Evolutionary conservation across 2,888 invertebrate genomes (phyloP), one percentile per base, ranked within the genome.

Genomic region (Fragum whitleyi): DNA sequence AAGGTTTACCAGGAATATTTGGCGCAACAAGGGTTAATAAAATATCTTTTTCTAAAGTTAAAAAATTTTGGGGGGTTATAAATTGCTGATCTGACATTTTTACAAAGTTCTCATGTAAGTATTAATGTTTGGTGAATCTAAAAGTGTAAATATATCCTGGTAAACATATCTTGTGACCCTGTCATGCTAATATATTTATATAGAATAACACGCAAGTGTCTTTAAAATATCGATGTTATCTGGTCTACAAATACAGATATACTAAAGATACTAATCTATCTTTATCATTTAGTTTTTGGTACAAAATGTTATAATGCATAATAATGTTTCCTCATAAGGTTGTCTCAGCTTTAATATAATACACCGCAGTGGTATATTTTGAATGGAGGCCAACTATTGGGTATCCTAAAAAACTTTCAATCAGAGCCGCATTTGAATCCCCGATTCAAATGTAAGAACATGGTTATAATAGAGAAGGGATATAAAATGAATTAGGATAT

Each of bases 331-430:
- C 65, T 32, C 65, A 21, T 16, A 47, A 47, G n/a, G 47, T n/a
- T 36, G 47, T 14, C 47, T 47, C 14, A 16, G 47, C 47, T 47
- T n/a, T 14, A n/a, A 47, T 47, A 9, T 47, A 9, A 47, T 47
- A 47, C 47, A 47, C 47, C 47, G n/a, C 32, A 6, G 32, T 36
- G 32, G 32, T 36, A 36, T 36, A 36, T 14, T 47, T 65, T 65
- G 65, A 65, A 65, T 21, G 5, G 42, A 65, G 65, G 65, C 65
- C 65, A 65, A 65, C 65, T 65, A 65, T 65, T 65, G 65, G 65
- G 36, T 65, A 42, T 23, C 21, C 19, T 36, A 65, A 65, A 65
- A 65, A 21, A 11, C 23, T 14, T 19, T 23, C 42, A 65, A 65
- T 42, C 19, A 23, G 21, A 32, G 65, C 29, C 42, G 65, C 65